Evolutionary conservation across 1,140 invertebrate species (phyloP).

Genomic region (Latrodectus geometricus): DNA sequence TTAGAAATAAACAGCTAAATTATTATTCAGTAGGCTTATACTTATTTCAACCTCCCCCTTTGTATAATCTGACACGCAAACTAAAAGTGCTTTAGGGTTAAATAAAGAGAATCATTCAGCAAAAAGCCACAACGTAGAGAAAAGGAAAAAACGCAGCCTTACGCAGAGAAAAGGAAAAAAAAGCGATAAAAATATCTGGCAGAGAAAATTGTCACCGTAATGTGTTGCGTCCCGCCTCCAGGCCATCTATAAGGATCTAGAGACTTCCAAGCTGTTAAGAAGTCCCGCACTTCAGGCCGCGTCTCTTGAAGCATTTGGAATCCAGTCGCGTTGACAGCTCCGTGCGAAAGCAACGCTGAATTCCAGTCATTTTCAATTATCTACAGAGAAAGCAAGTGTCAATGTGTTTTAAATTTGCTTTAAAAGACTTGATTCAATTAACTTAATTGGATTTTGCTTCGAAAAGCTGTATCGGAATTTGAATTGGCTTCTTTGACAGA

Average conservation of each 20-base stretch:
- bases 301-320: constrained; percentile 84
- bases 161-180: neutral
- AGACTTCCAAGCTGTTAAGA: constrained; percentile 77
- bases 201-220: constrained; percentile 44
- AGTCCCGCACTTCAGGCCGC: constrained; percentile 53
- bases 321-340: constrained; percentile 95
- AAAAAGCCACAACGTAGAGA: constrained; percentile 9
- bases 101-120: constrained; percentile 3
- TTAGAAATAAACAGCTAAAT: no score
- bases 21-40: no score
- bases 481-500: neutral
- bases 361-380: constrained; percentile 96
- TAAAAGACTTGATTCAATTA: neutral
- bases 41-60: no score
- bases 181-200: no score
- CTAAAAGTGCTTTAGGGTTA: neutral
- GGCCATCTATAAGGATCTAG: constrained; percentile 69
- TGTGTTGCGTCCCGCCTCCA: constrained; percentile 73
- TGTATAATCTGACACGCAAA: no score
- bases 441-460: neutral
- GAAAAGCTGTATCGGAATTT: neutral
- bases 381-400: constrained; percentile 66
- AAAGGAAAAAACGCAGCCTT: no score
- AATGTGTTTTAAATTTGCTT: neutral
- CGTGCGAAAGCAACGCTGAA: constrained; percentile 87